Conservation (phyloP, 2,797 vertebrate genomes). For the Hozukius guyotensis region DNA sequence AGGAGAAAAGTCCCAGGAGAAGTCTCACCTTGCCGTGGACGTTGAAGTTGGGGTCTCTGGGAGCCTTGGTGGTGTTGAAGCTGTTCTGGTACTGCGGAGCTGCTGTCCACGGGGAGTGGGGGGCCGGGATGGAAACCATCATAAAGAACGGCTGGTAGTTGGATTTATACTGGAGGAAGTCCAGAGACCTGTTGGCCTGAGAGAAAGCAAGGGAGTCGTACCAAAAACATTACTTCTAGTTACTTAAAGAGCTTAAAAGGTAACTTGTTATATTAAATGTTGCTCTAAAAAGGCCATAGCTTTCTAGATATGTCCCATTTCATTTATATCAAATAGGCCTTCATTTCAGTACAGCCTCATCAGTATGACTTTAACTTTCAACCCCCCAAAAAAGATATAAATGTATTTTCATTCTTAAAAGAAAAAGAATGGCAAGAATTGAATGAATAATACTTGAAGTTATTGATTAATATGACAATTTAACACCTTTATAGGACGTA, state of each 20-base stretch:
- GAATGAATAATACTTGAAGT: not conserved
- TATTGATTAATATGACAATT: not conserved
- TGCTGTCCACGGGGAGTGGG: conserved; percentile 94
- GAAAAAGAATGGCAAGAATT: not conserved
- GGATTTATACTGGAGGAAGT: conserved; percentile 93
- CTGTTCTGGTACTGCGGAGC: conserved; percentile 92
- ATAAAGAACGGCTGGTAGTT: conserved; percentile 95
- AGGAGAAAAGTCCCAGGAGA: not conserved
- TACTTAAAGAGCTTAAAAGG: not conserved
- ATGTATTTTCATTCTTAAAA: not conserved
- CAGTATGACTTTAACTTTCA: not conserved
- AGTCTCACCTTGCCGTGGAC: conserved; percentile 90
- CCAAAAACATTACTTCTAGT: not conserved
- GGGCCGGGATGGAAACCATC: conserved; percentile 97
- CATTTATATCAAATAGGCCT: too few species aligned
- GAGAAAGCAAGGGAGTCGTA: not conserved
- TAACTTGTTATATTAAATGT: too few species aligned
- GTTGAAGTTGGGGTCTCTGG: conserved; percentile 94
- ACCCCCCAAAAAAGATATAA: not conserved
- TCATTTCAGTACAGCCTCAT: not conserved
- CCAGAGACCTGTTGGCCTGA: conserved; percentile 94
- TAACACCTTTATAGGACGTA: not conserved
- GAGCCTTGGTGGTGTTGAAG: conserved; percentile 89
- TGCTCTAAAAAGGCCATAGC: too few species aligned
- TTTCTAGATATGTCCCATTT: too few species aligned